A percentile compares a stretch with the other conserved stretches of the same genome.
These are phyloP conservation scores for Tragulus kanchil DNA, from an alignment of 2,113 vertebrate genomes.

Conservation along the genomic window DNA sequence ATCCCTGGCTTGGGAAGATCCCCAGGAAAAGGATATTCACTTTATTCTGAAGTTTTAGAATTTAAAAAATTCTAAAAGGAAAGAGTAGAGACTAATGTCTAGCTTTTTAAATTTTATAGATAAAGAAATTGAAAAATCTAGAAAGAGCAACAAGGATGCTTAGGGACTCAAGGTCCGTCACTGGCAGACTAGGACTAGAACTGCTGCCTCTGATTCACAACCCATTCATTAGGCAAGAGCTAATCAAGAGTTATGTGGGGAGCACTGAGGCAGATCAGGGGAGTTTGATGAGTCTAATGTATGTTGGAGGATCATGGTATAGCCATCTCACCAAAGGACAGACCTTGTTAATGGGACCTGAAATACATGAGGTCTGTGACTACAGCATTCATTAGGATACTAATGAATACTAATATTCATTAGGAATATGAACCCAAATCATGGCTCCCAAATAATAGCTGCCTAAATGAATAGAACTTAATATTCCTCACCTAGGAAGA, in stretches of 20 bases:
- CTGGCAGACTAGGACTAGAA: not conserved
- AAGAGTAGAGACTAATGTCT: not conserved
- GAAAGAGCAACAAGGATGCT: not conserved
- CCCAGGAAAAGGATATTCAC: not conserved
- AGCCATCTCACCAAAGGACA: not conserved
- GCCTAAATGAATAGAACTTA: constrained; percentile 43
- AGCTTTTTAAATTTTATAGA: not conserved
- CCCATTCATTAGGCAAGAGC: not conserved
- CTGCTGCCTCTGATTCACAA: not conserved
- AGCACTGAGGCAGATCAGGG: not conserved
- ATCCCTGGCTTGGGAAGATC: not conserved
- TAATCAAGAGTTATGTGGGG: not conserved
- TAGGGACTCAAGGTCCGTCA: not conserved
- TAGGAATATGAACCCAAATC: not conserved
- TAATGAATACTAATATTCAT: not conserved
- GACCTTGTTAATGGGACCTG: not conserved
- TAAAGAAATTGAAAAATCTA: constrained; percentile 23
- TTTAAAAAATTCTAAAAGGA: not conserved
- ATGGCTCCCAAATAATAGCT: not conserved
- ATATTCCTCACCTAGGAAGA: not conserved
- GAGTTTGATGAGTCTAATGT: not conserved
- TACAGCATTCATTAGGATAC: not conserved
- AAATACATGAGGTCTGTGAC: not conserved
- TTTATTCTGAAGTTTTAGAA: not conserved
- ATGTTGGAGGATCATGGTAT: constrained; percentile 4